A percentile compares a stretch with the other conserved stretches of the same genome.
These are phyloP conservation scores for Whitmania pigra DNA, from an alignment of 1,140 invertebrate species.

Conservation along the genomic window DNA sequence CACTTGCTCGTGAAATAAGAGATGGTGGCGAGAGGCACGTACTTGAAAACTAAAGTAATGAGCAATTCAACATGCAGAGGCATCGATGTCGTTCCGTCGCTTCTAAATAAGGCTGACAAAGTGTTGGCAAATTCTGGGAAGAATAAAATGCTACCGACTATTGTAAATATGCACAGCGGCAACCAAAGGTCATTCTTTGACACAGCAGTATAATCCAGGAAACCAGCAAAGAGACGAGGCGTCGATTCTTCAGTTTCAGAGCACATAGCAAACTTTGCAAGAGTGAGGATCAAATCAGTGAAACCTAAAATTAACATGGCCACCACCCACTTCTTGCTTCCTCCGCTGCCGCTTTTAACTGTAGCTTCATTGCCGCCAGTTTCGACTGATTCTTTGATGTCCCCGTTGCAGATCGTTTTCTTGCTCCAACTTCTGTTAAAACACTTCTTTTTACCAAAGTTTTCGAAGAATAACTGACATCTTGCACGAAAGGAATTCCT, in stretches of 20 bases:
- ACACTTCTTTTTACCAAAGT: too few relatives aligned
- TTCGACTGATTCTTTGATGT: too few relatives aligned
- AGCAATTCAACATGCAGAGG: conserved; percentile 10
- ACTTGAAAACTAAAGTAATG: not conserved
- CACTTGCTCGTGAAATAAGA: conserved; percentile 7
- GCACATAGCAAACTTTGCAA: not conserved
- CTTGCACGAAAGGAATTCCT: too few relatives aligned
- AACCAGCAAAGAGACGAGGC: not conserved
- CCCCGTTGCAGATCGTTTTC: too few relatives aligned
- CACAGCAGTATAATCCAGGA: not conserved
- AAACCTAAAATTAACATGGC: conserved; percentile 15
- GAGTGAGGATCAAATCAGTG: not conserved
- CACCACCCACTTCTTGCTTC: conserved; percentile 4
- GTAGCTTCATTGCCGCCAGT: too few relatives aligned
- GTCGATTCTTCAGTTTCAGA: conserved; percentile 1
- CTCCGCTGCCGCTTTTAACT: too few relatives aligned
- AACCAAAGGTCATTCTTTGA: conserved; percentile 8
- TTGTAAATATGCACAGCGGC: conserved; percentile 12
- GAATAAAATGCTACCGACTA: not conserved
- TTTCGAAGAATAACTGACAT: too few relatives aligned
- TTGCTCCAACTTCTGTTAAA: too few relatives aligned
- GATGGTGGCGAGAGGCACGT: conserved; percentile 11
- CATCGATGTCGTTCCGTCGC: conserved; percentile 4
- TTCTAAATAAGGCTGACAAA: not conserved
- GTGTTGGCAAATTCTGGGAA: conserved; percentile 11